Percentiles rank a stretch among this genome's conserved stretches.
Evolutionary conservation across 2,888 invertebrate species (phyloP).

Genomic region (Erannis defoliaria): DNA sequence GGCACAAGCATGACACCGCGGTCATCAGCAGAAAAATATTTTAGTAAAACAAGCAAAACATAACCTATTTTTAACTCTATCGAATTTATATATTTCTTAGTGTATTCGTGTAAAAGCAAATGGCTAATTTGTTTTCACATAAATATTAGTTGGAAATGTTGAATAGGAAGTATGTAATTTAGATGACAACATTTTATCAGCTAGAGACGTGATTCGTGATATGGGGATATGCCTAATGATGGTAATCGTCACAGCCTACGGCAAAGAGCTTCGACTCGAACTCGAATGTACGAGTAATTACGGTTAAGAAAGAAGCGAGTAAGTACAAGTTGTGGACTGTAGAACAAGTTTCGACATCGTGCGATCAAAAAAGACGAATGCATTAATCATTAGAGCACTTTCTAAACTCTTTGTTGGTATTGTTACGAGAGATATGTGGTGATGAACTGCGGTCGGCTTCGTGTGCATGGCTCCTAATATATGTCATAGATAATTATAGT

Average conservation of each 20-base stretch:
- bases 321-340: constrained; percentile 35
- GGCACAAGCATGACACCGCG: constrained; percentile 15
- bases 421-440: constrained; percentile 47
- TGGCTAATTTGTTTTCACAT: constrained; percentile 27
- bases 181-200: constrained; percentile 1
- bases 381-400: constrained; percentile 78
- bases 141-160: constrained; percentile 17
- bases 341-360: constrained; percentile 72
- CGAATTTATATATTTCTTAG: constrained; percentile 17
- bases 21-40: constrained; percentile 24
- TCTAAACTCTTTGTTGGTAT: constrained; percentile 72
- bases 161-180: not conserved
- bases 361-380: constrained; percentile 65
- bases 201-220: constrained; percentile 8
- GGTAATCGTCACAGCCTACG: constrained; percentile 58
- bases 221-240: constrained; percentile 45
- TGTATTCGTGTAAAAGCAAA: constrained; percentile 1
- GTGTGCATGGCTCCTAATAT: not conserved
- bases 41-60: constrained; percentile 29
- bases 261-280: constrained; percentile 46
- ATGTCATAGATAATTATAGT: no score
- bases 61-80: constrained; percentile 33
- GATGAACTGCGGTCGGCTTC: constrained; percentile 33
- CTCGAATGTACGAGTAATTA: constrained; percentile 29
- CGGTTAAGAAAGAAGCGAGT: constrained; percentile 44